Conservation (phyloP, 1,140 invertebrate genomes). For the Dysdera silvatica region DNA sequence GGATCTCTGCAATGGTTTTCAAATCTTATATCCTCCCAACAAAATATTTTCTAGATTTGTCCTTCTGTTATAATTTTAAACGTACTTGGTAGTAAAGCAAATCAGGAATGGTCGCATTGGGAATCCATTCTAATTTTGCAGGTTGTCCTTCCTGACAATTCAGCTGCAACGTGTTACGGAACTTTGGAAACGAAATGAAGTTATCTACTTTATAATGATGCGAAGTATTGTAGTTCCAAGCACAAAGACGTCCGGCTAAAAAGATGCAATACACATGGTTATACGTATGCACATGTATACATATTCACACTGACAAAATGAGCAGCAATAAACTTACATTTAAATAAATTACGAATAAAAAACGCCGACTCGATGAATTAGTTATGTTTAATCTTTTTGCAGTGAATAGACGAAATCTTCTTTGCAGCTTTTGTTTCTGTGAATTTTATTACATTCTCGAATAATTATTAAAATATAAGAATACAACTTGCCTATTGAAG, state of each 20-base stretch:
- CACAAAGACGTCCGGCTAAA: conserved; percentile 65
- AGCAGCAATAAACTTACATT: neutral
- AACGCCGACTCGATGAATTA: too few relatives aligned
- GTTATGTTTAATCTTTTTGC: too few relatives aligned
- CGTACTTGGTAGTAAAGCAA: conserved; percentile 84
- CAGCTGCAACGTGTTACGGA: conserved; percentile 62
- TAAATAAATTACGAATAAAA: too few relatives aligned
- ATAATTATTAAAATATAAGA: neutral
- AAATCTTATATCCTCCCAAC: too few relatives aligned
- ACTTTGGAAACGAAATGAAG: conserved; percentile 70
- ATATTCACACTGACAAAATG: neutral
- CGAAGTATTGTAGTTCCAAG: conserved; percentile 56
- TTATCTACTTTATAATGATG: conserved; percentile 71
- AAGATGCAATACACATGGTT: neutral
- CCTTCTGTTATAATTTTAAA: too few relatives aligned
- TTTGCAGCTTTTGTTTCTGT: too few relatives aligned
- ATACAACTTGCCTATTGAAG: conserved; percentile 54
- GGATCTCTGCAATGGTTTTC: too few relatives aligned
- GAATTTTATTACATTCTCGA: neutral
- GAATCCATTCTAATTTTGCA: conserved; percentile 63
- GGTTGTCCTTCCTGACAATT: conserved; percentile 56
- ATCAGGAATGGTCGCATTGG: conserved; percentile 84
- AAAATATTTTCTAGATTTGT: too few relatives aligned
- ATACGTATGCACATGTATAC: neutral
- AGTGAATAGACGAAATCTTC: too few relatives aligned